These are phyloP conservation scores for Dromaius novaehollandiae DNA, from an alignment of 2,113 vertebrate species.

Conservation along the genomic window DNA sequence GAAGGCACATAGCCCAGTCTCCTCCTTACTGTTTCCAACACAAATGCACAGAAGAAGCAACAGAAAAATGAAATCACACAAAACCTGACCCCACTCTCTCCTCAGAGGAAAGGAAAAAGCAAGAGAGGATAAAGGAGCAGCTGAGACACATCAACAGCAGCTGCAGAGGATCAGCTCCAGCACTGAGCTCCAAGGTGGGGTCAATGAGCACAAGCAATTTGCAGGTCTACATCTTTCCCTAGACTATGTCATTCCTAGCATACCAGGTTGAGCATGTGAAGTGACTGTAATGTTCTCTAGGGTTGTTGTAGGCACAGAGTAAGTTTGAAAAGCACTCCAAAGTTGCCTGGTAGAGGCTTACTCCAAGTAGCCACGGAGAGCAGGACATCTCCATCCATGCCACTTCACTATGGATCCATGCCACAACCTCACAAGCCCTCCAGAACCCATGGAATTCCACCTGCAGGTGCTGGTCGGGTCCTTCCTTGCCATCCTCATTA, in stretches of 20 bases:
- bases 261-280: neutral
- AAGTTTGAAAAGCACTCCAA: neutral
- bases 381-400: neutral
- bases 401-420: constrained; percentile 41
- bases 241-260: neutral
- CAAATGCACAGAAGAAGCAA: neutral
- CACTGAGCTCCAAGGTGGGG: neutral
- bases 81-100: neutral
- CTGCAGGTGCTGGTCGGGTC: constrained; percentile 74
- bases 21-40: neutral
- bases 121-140: neutral
- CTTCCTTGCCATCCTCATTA: constrained; percentile 79
- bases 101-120: neutral
- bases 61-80: neutral
- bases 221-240: neutral
- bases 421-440: constrained; percentile 34
- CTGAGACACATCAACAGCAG: neutral
- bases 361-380: neutral
- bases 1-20: neutral
- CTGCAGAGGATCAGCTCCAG: rapidly evolving
- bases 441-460: neutral
- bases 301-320: neutral
- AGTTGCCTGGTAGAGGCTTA: neutral
- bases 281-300: neutral
- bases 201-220: neutral